These are phyloP conservation scores for Parotia lawesii DNA, from an alignment of 2,113 vertebrate species.

Conservation along the genomic window DNA sequence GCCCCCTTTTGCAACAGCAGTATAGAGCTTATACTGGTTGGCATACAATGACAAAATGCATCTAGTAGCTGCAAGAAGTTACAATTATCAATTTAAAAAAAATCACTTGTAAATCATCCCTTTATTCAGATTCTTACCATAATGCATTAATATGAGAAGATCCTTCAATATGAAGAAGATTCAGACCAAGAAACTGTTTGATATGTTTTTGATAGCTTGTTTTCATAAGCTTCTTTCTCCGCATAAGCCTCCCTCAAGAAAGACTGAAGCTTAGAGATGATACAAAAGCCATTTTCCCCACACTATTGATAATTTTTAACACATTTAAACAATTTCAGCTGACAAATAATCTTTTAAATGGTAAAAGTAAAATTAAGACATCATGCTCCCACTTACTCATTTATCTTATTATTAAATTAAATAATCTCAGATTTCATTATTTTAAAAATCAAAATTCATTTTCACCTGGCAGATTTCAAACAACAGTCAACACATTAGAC, in stretches of 20 bases:
- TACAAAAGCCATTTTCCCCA: not conserved
- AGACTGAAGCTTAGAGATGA: not conserved
- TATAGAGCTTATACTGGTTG: not conserved
- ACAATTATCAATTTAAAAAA: not conserved
- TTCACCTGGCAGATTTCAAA: not conserved
- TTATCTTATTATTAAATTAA: not conserved
- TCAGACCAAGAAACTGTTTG: not conserved
- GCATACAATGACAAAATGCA: not conserved
- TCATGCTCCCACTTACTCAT: not conserved
- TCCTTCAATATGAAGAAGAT: not conserved
- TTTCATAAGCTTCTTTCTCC: not conserved
- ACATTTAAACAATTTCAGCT: not conserved
- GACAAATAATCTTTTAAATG: not conserved
- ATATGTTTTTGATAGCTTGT: not conserved
- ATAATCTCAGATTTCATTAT: not conserved
- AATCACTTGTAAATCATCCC: not conserved
- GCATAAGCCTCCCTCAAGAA: not conserved
- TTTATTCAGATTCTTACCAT: not conserved
- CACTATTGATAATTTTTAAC: not conserved
- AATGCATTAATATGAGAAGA: not conserved
- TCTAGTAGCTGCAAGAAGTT: not conserved
- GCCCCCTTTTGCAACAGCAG: not conserved
- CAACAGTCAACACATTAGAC: not conserved
- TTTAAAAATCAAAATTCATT: not conserved
- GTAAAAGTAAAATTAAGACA: not conserved